Evolutionary conservation across 1,140 invertebrate genomes (phyloP).

Genomic region (Manduca sexta): DNA sequence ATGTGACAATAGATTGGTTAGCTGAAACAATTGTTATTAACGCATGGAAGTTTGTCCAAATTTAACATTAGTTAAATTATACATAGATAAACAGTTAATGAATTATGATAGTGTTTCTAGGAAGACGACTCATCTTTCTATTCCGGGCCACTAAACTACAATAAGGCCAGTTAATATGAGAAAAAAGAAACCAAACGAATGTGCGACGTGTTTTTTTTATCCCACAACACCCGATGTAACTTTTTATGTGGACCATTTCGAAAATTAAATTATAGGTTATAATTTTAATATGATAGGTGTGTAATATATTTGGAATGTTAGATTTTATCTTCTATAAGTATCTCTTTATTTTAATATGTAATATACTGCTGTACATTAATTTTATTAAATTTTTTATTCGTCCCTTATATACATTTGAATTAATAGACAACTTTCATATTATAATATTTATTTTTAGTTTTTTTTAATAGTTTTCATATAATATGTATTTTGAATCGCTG

Average conservation of each 20-base stretch:
- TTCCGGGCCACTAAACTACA: slow-evolving; percentile 49
- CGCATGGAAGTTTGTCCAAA: no score
- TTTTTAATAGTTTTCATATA: no score
- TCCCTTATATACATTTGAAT: background rate
- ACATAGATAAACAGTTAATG: slow-evolving; percentile 20
- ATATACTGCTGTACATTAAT: slow-evolving; percentile 1
- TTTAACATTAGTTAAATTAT: slow-evolving; percentile 24
- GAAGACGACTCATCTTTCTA: slow-evolving; percentile 54
- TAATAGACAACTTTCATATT: no score
- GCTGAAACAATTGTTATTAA: no score
- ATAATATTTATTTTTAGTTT: no score
- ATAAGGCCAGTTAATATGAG: slow-evolving; percentile 39
- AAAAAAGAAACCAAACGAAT: slow-evolving; percentile 59
- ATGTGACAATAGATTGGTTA: no score
- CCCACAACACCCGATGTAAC: slow-evolving; percentile 52
- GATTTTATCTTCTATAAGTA: slow-evolving; percentile 43
- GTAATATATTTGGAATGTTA: slow-evolving; percentile 59
- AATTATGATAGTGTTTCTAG: slow-evolving; percentile 47
- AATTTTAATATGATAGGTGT: slow-evolving; percentile 69
- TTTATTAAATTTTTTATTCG: slow-evolving; percentile 10
- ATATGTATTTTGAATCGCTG: no score
- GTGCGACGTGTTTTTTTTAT: slow-evolving; percentile 57
- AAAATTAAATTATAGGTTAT: slow-evolving; percentile 73
- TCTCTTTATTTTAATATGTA: slow-evolving; percentile 23
- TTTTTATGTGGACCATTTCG: slow-evolving; percentile 57